Percentiles rank a stretch among this genome's conserved stretches.
Evolutionary conservation across 2,113 vertebrate species (phyloP).

Genomic region (Cromileptes altivelis): DNA sequence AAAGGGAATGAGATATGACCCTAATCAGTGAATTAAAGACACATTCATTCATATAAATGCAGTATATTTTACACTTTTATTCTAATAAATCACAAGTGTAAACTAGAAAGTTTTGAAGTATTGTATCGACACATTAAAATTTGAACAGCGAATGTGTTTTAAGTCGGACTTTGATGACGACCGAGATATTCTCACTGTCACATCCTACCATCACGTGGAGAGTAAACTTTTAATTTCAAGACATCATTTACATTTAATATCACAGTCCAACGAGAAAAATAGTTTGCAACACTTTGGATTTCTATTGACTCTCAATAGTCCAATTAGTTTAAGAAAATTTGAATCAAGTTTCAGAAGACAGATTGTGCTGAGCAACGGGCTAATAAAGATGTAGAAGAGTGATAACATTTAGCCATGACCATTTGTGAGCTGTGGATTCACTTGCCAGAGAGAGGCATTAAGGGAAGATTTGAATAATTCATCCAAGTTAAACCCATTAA

Average conservation of each 20-base stretch:
- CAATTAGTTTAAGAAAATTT: constrained; percentile 53
- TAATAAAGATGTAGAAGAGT: constrained; percentile 45
- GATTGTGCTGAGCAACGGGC: constrained; percentile 20
- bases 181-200: constrained; percentile 36
- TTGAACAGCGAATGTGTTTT: constrained; percentile 8
- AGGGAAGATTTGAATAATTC: constrained; percentile 80
- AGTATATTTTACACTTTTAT: constrained; percentile 12
- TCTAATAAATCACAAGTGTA: neutral
- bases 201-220: neutral
- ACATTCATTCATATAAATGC: constrained; percentile 34
- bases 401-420: constrained; percentile 57
- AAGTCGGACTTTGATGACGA: constrained; percentile 26
- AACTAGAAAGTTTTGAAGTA: constrained; percentile 36
- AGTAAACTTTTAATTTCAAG: constrained; percentile 36
- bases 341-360: constrained; percentile 45
- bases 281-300: constrained; percentile 14
- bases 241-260: constrained; percentile 30
- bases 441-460: constrained; percentile 63
- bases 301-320: constrained; percentile 43
- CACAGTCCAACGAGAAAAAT: constrained; percentile 24
- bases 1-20: constrained; percentile 72
- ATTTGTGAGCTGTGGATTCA: constrained; percentile 55
- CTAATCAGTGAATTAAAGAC: constrained; percentile 51
- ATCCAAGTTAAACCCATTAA: constrained; percentile 81
- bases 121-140: constrained; percentile 32